These are phyloP conservation scores for Haliclona indistincta DNA, from an alignment of 37 sponge, comb jelly and placozoan genomes.

Conservation along the genomic window DNA sequence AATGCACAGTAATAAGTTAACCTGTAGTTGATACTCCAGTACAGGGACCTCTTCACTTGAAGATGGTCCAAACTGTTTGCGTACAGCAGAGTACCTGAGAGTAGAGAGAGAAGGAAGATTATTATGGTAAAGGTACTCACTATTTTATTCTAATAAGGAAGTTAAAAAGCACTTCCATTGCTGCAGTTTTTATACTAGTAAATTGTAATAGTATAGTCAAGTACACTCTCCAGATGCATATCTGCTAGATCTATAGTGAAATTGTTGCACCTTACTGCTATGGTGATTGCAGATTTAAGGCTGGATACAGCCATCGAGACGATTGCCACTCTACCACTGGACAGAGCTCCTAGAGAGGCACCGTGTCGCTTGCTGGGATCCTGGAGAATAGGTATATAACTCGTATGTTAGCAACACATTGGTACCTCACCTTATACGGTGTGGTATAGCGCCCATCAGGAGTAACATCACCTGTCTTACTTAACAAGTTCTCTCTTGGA, in stretches of 20 bases:
- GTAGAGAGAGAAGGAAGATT: not conserved
- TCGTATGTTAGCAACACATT: too few species aligned
- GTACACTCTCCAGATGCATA: too few species aligned
- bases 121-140: too few species aligned
- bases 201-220: too few species aligned
- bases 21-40: slow-evolving; percentile 89
- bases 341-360: slow-evolving; percentile 64
- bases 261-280: slow-evolving; percentile 56
- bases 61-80: slow-evolving; percentile 84
- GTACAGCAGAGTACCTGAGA: slow-evolving; percentile 82
- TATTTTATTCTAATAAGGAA: too few species aligned
- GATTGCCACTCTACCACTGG: slow-evolving; percentile 79
- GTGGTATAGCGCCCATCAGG: slow-evolving; percentile 61
- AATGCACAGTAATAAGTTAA: not conserved
- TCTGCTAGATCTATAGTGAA: too few species aligned
- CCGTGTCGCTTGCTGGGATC: slow-evolving; percentile 63
- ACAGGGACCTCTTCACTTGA: slow-evolving; percentile 70
- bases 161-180: not conserved
- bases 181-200: not conserved
- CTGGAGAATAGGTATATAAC: too few species aligned
- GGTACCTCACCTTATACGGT: slow-evolving; percentile 56
- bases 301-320: slow-evolving; percentile 7
- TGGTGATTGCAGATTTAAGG: slow-evolving; percentile 37
- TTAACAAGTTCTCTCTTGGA: slow-evolving; percentile 82
- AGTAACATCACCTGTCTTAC: slow-evolving; percentile 83